Percentiles rank a stretch among this genome's conserved stretches.
phyloP scores from a whole-genome alignment of 64 coral and sea anemone genomes.

The Actinia equina region DNA sequence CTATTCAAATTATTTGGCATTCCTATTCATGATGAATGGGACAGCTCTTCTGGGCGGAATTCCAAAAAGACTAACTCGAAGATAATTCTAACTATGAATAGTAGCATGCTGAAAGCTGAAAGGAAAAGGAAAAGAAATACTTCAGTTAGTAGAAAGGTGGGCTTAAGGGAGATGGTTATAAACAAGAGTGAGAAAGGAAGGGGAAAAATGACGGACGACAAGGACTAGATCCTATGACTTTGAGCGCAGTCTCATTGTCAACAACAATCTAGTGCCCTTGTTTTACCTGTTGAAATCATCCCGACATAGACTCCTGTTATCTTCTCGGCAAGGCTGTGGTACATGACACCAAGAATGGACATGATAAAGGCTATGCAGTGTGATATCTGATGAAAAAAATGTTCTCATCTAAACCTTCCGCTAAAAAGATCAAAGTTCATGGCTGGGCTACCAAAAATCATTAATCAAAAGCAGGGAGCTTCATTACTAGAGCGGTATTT shows the following conservation, averaged over 20 bases:
- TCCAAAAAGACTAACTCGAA: conserved; percentile 89
- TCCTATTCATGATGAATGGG: conserved; percentile 22
- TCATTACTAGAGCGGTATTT: too few species aligned
- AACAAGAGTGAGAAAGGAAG: too few species aligned
- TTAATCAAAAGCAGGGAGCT: too few species aligned
- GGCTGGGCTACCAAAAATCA: too few species aligned
- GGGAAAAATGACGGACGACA: too few species aligned
- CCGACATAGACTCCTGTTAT: conserved; percentile 68
- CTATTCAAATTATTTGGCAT: background rate
- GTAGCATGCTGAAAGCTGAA: conserved; percentile 81
- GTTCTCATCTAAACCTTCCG: background rate
- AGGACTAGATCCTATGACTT: too few species aligned
- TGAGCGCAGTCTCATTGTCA: background rate
- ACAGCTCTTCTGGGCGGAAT: conserved; percentile 80
- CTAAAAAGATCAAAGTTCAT: too few species aligned
- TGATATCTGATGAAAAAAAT: conserved; percentile 57
- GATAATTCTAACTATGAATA: conserved; percentile 90
- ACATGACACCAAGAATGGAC: conserved; percentile 73
- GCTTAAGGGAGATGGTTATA: too few species aligned
- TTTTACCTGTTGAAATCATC: conserved; percentile 78
- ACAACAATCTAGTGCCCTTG: background rate
- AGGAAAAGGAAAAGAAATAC: background rate
- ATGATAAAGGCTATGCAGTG: conserved; percentile 69
- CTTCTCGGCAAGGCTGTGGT: conserved; percentile 83
- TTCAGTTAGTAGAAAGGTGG: too few species aligned